Conservation (phyloP, 2,888 invertebrate species). For the Tetranychus truncatus region DNA sequence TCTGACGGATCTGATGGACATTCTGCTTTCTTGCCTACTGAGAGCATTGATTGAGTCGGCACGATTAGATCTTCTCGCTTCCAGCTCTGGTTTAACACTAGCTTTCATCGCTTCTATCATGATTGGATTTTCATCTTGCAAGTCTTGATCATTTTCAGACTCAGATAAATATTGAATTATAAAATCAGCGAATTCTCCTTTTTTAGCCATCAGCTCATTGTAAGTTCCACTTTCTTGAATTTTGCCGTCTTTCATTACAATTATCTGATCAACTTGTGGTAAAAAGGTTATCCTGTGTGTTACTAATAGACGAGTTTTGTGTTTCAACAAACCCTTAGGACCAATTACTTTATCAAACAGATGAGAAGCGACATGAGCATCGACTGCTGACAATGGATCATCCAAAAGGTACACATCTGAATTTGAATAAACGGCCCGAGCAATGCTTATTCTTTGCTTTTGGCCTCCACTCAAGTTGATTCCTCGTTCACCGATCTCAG, state of each 20-base stretch:
- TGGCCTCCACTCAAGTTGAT: constrained; percentile 35
- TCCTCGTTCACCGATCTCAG: constrained; percentile 40
- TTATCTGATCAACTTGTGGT: constrained; percentile 68
- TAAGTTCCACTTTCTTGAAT: constrained; percentile 79
- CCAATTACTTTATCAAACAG: constrained; percentile 87
- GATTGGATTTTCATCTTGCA: constrained; percentile 13
- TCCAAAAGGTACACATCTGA: constrained; percentile 41
- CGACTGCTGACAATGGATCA: constrained; percentile 45
- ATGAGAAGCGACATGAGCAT: constrained; percentile 90
- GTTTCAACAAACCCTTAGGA: constrained; percentile 40
- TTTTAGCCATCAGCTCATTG: constrained; percentile 57
- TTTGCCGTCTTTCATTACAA: constrained; percentile 68
- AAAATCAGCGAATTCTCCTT: constrained; percentile 41
- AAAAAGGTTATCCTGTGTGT: constrained; percentile 88
- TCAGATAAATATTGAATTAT: constrained; percentile 36
- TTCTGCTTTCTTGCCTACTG: neutral
- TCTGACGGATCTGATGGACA: too few species aligned
- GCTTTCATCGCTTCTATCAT: neutral
- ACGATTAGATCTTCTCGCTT: neutral
- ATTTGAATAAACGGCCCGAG: constrained; percentile 53
- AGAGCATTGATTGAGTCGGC: neutral
- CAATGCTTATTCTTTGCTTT: constrained; percentile 33
- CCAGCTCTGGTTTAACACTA: neutral
- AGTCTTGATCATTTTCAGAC: constrained; percentile 28
- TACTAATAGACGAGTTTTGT: constrained; percentile 66